These are phyloP conservation scores for Sturnira hondurensis DNA, from an alignment of 2,113 vertebrate genomes.

Conservation along the genomic window DNA sequence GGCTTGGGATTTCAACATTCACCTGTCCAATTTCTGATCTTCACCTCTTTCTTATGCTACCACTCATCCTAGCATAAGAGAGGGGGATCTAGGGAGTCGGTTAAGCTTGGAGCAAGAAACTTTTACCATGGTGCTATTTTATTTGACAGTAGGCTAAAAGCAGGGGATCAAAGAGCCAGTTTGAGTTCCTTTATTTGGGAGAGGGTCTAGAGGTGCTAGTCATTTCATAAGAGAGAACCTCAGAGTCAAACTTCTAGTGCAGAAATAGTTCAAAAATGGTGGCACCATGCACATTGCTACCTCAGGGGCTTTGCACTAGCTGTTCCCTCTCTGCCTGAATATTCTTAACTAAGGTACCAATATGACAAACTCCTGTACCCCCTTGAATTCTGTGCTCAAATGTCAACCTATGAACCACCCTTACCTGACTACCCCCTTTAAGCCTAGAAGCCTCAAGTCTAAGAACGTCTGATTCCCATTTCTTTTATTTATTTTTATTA, in stretches of 20 bases:
- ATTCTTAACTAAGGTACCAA: background rate
- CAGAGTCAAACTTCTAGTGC: background rate
- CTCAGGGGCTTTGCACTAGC: background rate
- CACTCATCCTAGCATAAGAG: background rate
- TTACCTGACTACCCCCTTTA: background rate
- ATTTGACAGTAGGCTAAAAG: background rate
- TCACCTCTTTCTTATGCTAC: background rate
- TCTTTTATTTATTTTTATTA: background rate
- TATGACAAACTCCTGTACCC: background rate
- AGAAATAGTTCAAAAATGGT: background rate
- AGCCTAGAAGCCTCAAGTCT: background rate
- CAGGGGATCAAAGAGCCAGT: background rate
- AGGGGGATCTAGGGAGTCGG: background rate
- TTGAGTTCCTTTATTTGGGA: background rate
- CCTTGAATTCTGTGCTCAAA: background rate
- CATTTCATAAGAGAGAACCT: background rate
- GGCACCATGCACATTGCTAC: background rate
- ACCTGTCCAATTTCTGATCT: background rate
- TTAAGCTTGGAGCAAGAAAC: background rate
- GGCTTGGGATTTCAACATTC: background rate
- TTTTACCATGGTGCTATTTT: background rate
- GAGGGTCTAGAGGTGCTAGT: background rate
- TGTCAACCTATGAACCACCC: background rate
- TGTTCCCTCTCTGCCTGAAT: background rate
- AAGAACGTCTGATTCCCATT: background rate